These are phyloP conservation scores for Thera obeliscata DNA, from an alignment of 2,888 invertebrate species.

Conservation along the genomic window DNA sequence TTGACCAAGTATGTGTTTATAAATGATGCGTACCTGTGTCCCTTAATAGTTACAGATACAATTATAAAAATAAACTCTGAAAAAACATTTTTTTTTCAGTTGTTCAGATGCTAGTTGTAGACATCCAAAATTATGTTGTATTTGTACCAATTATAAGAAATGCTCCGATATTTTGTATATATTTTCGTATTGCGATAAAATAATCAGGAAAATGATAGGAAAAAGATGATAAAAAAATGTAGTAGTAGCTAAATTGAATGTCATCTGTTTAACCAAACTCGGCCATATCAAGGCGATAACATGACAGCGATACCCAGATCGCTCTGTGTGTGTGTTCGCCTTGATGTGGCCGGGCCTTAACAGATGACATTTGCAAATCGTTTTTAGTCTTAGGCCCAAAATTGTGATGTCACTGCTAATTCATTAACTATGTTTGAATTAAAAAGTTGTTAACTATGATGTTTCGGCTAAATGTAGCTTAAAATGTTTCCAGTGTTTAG, in stretches of 20 bases:
- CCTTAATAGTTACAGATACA: constrained; percentile 22
- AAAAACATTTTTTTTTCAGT: neutral
- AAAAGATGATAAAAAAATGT: neutral
- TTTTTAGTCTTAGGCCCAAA: neutral
- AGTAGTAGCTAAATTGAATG: constrained; percentile 4
- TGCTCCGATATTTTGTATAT: constrained; percentile 16
- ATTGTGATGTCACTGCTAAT: neutral
- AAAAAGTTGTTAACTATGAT: too few relatives aligned
- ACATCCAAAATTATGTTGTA: constrained; percentile 16
- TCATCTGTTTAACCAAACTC: neutral
- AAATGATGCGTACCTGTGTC: neutral
- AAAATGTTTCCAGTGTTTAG: neutral
- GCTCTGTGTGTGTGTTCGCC: too few relatives aligned
- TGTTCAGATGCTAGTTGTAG: constrained; percentile 8
- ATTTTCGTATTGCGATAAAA: neutral
- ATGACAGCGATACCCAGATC: too few relatives aligned
- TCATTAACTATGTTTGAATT: neutral
- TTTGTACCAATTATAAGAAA: constrained; percentile 1
- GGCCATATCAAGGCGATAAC: too few relatives aligned
- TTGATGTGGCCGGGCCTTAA: too few relatives aligned
- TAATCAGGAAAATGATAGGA: neutral
- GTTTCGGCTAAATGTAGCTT: neutral
- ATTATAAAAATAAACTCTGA: constrained; percentile 12
- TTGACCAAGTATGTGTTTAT: constrained; percentile 8
- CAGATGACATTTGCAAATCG: too few relatives aligned